Evolutionary conservation across 2,888 invertebrate species (phyloP).

Genomic region (Ophioninae sp.): DNA sequence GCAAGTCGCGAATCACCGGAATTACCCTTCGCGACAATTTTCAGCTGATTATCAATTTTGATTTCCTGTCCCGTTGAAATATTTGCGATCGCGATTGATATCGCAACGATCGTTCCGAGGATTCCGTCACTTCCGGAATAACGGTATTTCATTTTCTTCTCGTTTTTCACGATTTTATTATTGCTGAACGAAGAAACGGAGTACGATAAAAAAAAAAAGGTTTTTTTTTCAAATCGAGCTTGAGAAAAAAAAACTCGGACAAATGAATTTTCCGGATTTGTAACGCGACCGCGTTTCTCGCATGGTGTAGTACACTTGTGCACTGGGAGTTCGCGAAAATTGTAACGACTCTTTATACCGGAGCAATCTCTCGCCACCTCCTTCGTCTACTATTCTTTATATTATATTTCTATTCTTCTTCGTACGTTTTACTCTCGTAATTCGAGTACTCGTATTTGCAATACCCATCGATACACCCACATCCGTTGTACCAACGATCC

Average conservation of each 20-base stretch:
- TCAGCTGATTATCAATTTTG: slow-evolving; percentile 81
- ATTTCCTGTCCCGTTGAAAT: slow-evolving; percentile 66
- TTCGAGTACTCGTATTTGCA: slow-evolving; percentile 34
- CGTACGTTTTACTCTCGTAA: slow-evolving; percentile 31
- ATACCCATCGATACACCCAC: slow-evolving; percentile 40
- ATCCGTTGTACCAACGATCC: slow-evolving; percentile 47
- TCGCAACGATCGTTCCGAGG: background rate
- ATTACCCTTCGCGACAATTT: slow-evolving; percentile 80
- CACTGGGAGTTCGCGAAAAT: slow-evolving; percentile 73
- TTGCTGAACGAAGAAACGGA: background rate
- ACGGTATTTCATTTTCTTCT: background rate
- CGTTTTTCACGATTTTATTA: background rate
- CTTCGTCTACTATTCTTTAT: slow-evolving; percentile 57
- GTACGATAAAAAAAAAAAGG: background rate
- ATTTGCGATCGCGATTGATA: slow-evolving; percentile 15
- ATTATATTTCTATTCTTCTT: slow-evolving; percentile 45
- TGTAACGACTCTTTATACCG: slow-evolving; percentile 76
- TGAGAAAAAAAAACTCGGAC: background rate
- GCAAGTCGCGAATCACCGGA: background rate
- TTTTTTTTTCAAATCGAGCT: background rate
- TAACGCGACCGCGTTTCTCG: background rate
- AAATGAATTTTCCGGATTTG: background rate
- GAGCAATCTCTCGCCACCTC: slow-evolving; percentile 66
- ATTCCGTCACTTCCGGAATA: background rate
- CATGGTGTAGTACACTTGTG: slow-evolving; percentile 64